Conservation (phyloP, 2,888 invertebrate genomes). For the Pheosia gnoma region DNA sequence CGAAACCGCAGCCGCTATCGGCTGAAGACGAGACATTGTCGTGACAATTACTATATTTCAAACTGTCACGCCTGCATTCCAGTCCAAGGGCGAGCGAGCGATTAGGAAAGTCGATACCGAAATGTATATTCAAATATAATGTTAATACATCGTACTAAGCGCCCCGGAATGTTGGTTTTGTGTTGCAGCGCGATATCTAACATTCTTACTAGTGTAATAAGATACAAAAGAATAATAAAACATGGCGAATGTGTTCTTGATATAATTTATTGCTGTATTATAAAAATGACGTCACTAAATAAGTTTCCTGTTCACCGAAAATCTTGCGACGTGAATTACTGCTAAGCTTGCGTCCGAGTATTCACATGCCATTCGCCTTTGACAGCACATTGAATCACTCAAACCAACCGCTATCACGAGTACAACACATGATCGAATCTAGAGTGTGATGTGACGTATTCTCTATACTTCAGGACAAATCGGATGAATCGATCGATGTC, state of each 20-base stretch:
- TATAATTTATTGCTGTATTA: no score
- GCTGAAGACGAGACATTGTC: constrained; percentile 23
- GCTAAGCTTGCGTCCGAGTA: not conserved
- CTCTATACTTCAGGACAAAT: not conserved
- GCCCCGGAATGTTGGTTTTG: not conserved
- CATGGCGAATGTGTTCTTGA: no score
- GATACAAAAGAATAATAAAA: no score
- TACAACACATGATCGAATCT: not conserved
- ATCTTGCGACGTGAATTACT: constrained; percentile 20
- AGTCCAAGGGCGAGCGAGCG: constrained; percentile 11
- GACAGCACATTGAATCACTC: not conserved
- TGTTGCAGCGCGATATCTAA: no score
- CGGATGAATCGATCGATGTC: not conserved
- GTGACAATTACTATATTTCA: constrained; percentile 45
- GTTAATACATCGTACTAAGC: not conserved
- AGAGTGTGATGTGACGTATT: not conserved
- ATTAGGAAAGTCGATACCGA: constrained; percentile 2
- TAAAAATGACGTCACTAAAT: not conserved
- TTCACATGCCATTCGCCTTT: not conserved
- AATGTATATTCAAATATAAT: not conserved
- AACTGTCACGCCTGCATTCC: constrained; percentile 34
- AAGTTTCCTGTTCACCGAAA: constrained; percentile 11
- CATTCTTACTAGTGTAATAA: no score
- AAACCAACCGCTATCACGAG: not conserved
- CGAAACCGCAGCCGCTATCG: constrained; percentile 30